These are phyloP conservation scores for Calvadosia cruxmelitensis DNA, from an alignment of 30 jellyfish, hydroid and myxozoan species.

Conservation along the genomic window DNA sequence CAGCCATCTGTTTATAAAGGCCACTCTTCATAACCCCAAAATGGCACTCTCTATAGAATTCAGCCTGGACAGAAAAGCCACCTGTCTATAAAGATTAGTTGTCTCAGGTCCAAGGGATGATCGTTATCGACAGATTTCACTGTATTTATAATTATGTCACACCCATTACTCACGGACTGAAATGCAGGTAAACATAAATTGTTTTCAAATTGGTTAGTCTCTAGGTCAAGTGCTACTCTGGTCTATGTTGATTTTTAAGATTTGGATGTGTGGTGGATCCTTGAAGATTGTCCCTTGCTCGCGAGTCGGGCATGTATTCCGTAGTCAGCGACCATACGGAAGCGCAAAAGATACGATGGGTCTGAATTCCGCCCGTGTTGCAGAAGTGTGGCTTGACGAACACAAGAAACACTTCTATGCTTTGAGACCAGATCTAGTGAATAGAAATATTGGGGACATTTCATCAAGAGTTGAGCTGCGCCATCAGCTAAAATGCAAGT, in stretches of 20 bases:
- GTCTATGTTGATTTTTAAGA: conserved; percentile 28
- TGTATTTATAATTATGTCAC: too few species aligned
- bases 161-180: too few species aligned
- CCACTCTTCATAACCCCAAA: too few species aligned
- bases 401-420: conserved; percentile 57
- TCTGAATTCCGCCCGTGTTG: conserved; percentile 54
- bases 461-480: conserved; percentile 34
- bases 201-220: too few species aligned
- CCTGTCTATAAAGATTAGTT: too few species aligned
- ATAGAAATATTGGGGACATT: conserved; percentile 30
- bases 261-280: conserved; percentile 94
- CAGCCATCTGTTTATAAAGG: too few species aligned
- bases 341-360: conserved; percentile 57
- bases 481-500: conserved; percentile 37
- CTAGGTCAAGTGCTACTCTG: too few species aligned
- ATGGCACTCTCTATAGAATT: too few species aligned
- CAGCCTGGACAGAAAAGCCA: too few species aligned
- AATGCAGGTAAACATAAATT: too few species aligned
- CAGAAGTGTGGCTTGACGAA: conserved; percentile 79
- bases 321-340: conserved; percentile 68
- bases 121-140: too few species aligned
- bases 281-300: conserved; percentile 83
- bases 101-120: too few species aligned
- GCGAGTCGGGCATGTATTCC: conserved; percentile 84
- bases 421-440: conserved; percentile 38